Percentiles rank a stretch among this genome's conserved stretches.
Conservation (phyloP, 2,888 invertebrate species). For the Eristalis tenax region DNA sequence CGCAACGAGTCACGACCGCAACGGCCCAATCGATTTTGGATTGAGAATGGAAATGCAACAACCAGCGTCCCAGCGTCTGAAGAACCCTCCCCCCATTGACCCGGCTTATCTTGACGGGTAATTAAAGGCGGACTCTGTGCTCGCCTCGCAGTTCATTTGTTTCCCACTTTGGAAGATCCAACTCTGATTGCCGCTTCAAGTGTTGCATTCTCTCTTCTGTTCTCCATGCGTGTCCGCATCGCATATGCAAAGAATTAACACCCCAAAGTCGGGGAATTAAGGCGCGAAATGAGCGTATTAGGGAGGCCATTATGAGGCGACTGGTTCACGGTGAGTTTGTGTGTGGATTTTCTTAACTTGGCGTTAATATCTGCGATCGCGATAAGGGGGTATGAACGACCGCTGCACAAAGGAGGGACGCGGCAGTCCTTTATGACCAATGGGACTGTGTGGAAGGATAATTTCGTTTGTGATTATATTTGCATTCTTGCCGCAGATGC, state of each 20-base stretch:
- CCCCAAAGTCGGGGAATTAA: conserved; percentile 66
- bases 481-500: conserved; percentile 48
- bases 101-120: conserved; percentile 73
- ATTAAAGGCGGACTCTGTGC: conserved; percentile 73
- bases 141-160: conserved; percentile 67
- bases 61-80: not conserved
- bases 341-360: conserved; percentile 65
- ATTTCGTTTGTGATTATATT: conserved; percentile 69
- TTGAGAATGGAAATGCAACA: conserved; percentile 50
- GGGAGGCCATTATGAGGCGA: conserved; percentile 53
- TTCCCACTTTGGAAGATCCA: conserved; percentile 60
- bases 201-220: conserved; percentile 27
- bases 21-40: conserved; percentile 54
- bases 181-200: conserved; percentile 57
- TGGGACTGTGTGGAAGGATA: conserved; percentile 54
- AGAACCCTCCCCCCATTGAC: conserved; percentile 36
- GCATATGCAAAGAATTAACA: conserved; percentile 65
- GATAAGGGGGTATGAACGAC: conserved; percentile 40
- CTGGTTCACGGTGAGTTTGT: conserved; percentile 16
- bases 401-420: conserved; percentile 8
- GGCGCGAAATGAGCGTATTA: conserved; percentile 69
- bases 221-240: conserved; percentile 50
- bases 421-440: conserved; percentile 51
- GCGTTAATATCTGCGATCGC: conserved; percentile 58
- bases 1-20: conserved; percentile 65